These are phyloP conservation scores for Meiosimyza decipiens DNA, from an alignment of 2,888 invertebrate genomes.

Conservation along the genomic window DNA sequence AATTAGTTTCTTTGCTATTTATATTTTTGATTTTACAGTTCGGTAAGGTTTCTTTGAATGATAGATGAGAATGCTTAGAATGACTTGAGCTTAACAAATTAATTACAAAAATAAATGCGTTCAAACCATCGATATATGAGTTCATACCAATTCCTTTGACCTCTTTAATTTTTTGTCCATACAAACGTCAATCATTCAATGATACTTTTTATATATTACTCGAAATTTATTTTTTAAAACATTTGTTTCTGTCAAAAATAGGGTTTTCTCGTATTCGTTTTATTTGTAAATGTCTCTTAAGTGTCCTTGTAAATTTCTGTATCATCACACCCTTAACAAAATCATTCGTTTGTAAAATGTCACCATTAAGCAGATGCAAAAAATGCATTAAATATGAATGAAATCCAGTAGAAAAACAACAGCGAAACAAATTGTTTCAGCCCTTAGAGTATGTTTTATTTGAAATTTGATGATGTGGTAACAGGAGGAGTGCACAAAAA, in stretches of 20 bases:
- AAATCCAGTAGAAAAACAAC: constrained; percentile 52
- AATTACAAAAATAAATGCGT: too few relatives aligned
- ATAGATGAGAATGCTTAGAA: neutral
- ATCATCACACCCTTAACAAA: constrained; percentile 4
- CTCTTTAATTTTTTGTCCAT: too few relatives aligned
- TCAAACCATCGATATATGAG: too few relatives aligned
- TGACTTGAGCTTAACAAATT: too few relatives aligned
- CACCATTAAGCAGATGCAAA: neutral
- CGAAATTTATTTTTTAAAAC: constrained; percentile 33
- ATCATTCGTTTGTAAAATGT: neutral
- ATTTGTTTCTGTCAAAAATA: constrained; percentile 17
- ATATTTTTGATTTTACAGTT: constrained; percentile 16
- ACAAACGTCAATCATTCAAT: neutral
- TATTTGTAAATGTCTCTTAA: constrained; percentile 17
- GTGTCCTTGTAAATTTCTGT: constrained; percentile 21
- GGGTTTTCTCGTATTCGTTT: neutral
- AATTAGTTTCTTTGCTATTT: constrained; percentile 25
- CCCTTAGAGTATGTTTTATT: too few relatives aligned
- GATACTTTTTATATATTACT: constrained; percentile 23
- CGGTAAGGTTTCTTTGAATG: constrained; percentile 24
- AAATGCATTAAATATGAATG: constrained; percentile 59
- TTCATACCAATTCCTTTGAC: too few relatives aligned
- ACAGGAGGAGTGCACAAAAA: too few relatives aligned
- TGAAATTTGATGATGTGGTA: too few relatives aligned
- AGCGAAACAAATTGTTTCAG: too few relatives aligned